These are phyloP conservation scores for Lissocephala sabroskyi DNA, from an alignment of 2,888 invertebrate species.

Conservation along the genomic window DNA sequence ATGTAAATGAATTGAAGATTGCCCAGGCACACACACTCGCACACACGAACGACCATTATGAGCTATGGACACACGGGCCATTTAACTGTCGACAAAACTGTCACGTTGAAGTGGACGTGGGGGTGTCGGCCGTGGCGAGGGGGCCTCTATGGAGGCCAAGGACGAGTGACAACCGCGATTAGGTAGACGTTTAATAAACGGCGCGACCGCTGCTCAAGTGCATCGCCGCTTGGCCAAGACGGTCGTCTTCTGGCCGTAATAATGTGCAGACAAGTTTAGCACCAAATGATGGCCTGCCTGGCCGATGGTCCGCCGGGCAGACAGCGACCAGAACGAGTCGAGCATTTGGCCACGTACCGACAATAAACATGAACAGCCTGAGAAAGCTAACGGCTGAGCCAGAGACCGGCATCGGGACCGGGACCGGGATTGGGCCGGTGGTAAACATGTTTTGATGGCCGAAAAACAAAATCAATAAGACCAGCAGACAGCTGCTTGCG, in stretches of 20 bases:
- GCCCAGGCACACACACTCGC: too few relatives aligned
- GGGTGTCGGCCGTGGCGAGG: conserved; percentile 24
- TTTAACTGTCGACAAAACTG: conserved; percentile 36
- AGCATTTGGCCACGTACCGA: conserved; percentile 9
- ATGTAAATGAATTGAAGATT: conserved; percentile 69
- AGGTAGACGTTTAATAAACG: conserved; percentile 46
- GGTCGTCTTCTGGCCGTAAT: conserved; percentile 41
- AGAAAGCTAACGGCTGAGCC: conserved; percentile 46
- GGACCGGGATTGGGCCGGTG: conserved; percentile 13
- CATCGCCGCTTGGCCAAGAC: conserved; percentile 25
- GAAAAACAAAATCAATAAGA: conserved; percentile 21
- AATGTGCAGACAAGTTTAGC: conserved; percentile 61
- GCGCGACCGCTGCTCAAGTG: conserved; percentile 1
- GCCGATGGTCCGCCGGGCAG: conserved; percentile 6
- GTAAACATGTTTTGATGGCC: conserved; percentile 51
- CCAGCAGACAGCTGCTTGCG: background rate
- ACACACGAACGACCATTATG: too few relatives aligned
- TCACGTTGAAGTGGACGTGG: too few relatives aligned
- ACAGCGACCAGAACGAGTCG: conserved; percentile 7
- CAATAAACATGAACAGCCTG: too few relatives aligned
- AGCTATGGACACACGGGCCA: conserved; percentile 41
- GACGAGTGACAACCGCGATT: conserved; percentile 51
- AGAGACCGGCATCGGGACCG: too few relatives aligned
- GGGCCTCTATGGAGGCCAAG: background rate
- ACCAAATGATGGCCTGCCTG: conserved; percentile 37